These are phyloP conservation scores for Drosophila stalkeri DNA, from an alignment of 2,888 invertebrate species.

Conservation along the genomic window DNA sequence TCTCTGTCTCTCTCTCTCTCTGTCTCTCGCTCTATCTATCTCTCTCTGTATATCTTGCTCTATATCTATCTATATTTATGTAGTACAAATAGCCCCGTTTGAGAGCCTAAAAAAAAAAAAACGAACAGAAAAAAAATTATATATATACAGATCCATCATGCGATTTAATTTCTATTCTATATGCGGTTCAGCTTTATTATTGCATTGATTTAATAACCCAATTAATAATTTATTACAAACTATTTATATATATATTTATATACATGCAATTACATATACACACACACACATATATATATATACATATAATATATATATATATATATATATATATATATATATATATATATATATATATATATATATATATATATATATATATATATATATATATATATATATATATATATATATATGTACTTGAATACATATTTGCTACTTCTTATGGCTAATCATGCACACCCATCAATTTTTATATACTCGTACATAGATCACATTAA, in stretches of 20 bases:
- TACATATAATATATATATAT: slow-evolving; percentile 17
- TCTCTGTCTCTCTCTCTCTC: slow-evolving; percentile 50
- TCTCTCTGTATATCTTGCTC: slow-evolving; percentile 16
- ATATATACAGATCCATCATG: slow-evolving; percentile 69
- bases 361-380: slow-evolving; percentile 29
- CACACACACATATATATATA: slow-evolving; percentile 35
- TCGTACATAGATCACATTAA: background rate
- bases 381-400: slow-evolving; percentile 30
- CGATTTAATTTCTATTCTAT: slow-evolving; percentile 86
- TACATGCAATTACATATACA: slow-evolving; percentile 11
- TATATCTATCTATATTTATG: slow-evolving; percentile 49
- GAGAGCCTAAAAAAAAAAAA: slow-evolving; percentile 35
- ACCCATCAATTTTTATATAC: slow-evolving; percentile 4
- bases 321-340: slow-evolving; percentile 39
- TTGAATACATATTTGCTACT: slow-evolving; percentile 53
- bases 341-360: slow-evolving; percentile 20
- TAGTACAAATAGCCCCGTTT: slow-evolving; percentile 47
- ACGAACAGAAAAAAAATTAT: background rate
- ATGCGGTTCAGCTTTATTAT: slow-evolving; percentile 86
- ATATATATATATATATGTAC: slow-evolving; percentile 29
- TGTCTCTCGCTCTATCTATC: slow-evolving; percentile 45
- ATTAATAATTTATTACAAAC: slow-evolving; percentile 71
- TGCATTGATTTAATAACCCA: slow-evolving; percentile 75
- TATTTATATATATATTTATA: slow-evolving; percentile 48
- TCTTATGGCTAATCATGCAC: slow-evolving; percentile 55